Evolutionary conservation across 1,140 invertebrate genomes (phyloP).

Genomic region (Drosophila mayri): DNA sequence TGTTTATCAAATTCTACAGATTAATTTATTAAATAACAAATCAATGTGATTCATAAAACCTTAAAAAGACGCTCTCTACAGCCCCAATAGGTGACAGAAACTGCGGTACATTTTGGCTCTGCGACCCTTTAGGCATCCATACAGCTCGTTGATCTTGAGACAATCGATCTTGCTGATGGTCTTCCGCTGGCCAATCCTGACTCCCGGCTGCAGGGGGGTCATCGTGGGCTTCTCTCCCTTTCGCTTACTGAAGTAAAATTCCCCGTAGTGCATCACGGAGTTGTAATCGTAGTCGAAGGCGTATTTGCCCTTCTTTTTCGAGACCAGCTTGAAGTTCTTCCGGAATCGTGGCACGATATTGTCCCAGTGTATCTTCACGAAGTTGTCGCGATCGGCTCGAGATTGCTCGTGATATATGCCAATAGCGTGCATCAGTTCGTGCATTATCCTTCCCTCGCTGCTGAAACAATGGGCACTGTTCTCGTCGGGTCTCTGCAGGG

Average conservation of each 20-base stretch:
- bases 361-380: slow-evolving; percentile 89
- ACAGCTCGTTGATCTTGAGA: slow-evolving; percentile 90
- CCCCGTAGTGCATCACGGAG: slow-evolving; percentile 91
- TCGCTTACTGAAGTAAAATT: slow-evolving; percentile 85
- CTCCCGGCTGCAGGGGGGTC: slow-evolving; percentile 86
- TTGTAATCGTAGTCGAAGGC: slow-evolving; percentile 89
- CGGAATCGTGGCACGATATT: slow-evolving; percentile 89
- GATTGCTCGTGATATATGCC: slow-evolving; percentile 96
- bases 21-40: slow-evolving; percentile 64
- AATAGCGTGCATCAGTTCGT: slow-evolving; percentile 94
- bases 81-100: slow-evolving; percentile 87
- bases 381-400: slow-evolving; percentile 91
- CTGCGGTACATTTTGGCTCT: slow-evolving; percentile 87
- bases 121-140: slow-evolving; percentile 87
- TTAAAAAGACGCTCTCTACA: slow-evolving; percentile 65
- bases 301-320: slow-evolving; percentile 89
- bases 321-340: slow-evolving; percentile 89
- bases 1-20: not conserved
- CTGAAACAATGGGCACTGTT: slow-evolving; percentile 87
- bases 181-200: slow-evolving; percentile 88
- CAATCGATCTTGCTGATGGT: slow-evolving; percentile 90
- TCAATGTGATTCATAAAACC: slow-evolving; percentile 81
- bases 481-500: slow-evolving; percentile 87
- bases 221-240: slow-evolving; percentile 86
- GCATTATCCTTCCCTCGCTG: slow-evolving; percentile 91